Evolutionary conservation across 2,888 invertebrate genomes (phyloP).

Genomic region (Spisula subtruncata): DNA sequence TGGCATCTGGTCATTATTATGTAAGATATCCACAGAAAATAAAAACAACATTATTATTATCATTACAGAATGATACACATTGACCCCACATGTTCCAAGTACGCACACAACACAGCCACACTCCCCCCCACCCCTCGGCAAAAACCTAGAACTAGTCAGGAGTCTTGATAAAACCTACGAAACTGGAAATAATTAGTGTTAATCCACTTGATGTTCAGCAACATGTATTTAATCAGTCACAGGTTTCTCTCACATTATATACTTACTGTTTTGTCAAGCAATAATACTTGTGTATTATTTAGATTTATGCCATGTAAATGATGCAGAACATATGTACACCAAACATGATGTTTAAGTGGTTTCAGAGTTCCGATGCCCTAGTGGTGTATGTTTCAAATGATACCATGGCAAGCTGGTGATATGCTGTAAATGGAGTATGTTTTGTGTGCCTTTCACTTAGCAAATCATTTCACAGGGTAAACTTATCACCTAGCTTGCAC

Average conservation of each 20-base stretch:
- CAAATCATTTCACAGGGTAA: too few species aligned
- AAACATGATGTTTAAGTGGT: neutral
- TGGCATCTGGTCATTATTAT: too few species aligned
- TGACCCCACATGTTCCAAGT: too few species aligned
- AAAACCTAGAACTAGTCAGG: too few species aligned
- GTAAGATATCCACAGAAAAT: too few species aligned
- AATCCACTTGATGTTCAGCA: neutral
- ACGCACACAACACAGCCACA: too few species aligned
- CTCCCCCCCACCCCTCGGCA: too few species aligned
- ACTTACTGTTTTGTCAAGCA: neutral
- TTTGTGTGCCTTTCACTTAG: too few species aligned
- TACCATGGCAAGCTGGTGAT: neutral
- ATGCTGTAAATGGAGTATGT: neutral
- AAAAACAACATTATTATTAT: too few species aligned
- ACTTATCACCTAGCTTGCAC: too few species aligned
- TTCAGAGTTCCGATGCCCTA: neutral
- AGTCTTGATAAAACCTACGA: too few species aligned
- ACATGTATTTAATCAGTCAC: neutral
- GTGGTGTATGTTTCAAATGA: constrained; percentile 3
- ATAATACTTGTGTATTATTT: neutral
- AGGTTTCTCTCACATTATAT: neutral
- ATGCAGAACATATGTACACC: neutral
- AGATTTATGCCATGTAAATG: constrained; percentile 11
- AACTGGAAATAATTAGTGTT: neutral
- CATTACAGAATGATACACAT: too few species aligned